phyloP scores from a whole-genome alignment of 92 coral and sea anemone genomes.

The Ricordea florida region DNA sequence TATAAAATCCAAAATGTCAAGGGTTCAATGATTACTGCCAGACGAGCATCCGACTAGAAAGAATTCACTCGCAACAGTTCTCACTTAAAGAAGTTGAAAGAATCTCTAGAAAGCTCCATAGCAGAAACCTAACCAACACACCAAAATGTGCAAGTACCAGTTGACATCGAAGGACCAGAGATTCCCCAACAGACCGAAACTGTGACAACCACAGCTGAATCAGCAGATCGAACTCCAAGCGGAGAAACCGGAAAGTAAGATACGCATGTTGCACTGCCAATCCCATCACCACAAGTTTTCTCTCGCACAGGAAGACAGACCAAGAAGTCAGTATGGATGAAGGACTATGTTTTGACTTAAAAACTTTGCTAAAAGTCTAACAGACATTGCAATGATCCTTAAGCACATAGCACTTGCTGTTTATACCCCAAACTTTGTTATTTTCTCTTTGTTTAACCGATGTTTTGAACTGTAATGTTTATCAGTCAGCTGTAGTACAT shows the following conservation, averaged over 20 bases:
- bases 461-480: no score
- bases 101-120: not conserved
- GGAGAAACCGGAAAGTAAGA: not conserved
- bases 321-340: not conserved
- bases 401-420: no score
- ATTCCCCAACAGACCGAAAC: not conserved
- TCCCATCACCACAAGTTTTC: not conserved
- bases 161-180: slow-evolving; percentile 3
- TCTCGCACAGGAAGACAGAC: not conserved
- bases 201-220: not conserved
- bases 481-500: no score
- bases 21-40: slow-evolving; percentile 26
- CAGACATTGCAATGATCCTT: not conserved
- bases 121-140: not conserved
- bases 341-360: slow-evolving; percentile 5
- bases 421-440: no score
- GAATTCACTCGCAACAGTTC: slow-evolving; percentile 20
- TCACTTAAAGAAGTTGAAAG: not conserved
- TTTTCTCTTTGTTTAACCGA: no score
- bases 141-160: not conserved
- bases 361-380: not conserved
- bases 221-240: not conserved
- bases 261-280: not conserved
- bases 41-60: not conserved
- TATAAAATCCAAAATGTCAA: slow-evolving; percentile 1